These are phyloP conservation scores for Electrophaes corylata DNA, from an alignment of 2,888 invertebrate species.

Conservation along the genomic window DNA sequence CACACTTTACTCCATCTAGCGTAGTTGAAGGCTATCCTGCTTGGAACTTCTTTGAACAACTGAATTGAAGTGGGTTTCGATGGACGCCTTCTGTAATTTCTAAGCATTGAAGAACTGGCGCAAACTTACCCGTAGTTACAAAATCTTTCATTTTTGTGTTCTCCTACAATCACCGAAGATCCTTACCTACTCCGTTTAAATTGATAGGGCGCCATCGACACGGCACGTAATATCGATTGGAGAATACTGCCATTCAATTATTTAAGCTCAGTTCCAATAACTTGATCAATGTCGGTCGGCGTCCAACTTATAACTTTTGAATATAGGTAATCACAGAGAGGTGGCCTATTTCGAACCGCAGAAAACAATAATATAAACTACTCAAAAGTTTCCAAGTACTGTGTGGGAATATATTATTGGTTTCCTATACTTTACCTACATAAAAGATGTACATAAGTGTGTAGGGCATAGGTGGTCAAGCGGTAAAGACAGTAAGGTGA, in stretches of 20 bases:
- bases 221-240: constrained; percentile 17
- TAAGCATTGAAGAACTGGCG: background rate
- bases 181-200: constrained; percentile 8
- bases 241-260: constrained; percentile 15
- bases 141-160: constrained; percentile 3
- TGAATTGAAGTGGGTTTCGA: background rate
- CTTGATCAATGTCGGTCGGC: constrained; percentile 7
- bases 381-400: background rate
- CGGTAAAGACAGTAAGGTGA: no score
- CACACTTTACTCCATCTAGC: no score
- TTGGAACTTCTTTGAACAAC: background rate
- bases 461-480: no score
- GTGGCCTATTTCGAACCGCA: background rate
- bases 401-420: background rate
- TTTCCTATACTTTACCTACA: background rate
- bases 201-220: constrained; percentile 4
- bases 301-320: constrained; percentile 7
- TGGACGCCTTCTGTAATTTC: background rate
- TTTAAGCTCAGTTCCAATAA: constrained; percentile 13
- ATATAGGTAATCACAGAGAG: background rate
- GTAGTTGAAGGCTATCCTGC: background rate
- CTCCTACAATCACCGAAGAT: constrained; percentile 6
- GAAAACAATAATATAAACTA: background rate
- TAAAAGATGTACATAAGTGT: no score
- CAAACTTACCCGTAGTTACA: background rate